Percentiles rank a stretch among this genome's conserved stretches.
These are phyloP conservation scores for Agrochola lota DNA, from an alignment of 2,888 invertebrate species.

Conservation along the genomic window DNA sequence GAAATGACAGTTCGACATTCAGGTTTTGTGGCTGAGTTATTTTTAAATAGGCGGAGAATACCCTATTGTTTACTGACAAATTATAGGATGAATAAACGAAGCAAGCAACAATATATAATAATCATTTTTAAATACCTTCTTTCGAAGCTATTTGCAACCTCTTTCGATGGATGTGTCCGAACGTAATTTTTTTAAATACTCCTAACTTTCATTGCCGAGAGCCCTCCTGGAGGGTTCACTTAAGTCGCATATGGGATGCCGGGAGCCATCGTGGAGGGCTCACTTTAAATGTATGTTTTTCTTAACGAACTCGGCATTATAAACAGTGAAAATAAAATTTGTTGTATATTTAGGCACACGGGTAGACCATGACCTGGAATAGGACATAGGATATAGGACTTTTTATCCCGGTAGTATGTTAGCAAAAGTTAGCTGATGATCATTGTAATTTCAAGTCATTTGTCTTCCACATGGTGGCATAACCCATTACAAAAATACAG, in stretches of 20 bases:
- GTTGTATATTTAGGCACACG: no score
- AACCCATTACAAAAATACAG: background rate
- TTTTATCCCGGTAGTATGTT: no score
- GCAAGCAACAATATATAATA: background rate
- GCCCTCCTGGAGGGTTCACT: no score
- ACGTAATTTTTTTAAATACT: background rate
- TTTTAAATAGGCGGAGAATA: background rate
- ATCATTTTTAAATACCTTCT: background rate
- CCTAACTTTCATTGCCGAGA: no score
- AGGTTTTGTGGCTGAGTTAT: slow-evolving; percentile 15
- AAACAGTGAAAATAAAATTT: no score
- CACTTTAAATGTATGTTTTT: no score
- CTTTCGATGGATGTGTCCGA: background rate
- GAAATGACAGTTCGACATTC: slow-evolving; percentile 18
- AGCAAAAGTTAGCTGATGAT: background rate
- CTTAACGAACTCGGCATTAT: no score
- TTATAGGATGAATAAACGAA: background rate
- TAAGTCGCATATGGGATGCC: no score
- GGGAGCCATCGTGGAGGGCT: no score
- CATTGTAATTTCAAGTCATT: background rate
- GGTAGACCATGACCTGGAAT: no score
- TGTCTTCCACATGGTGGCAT: background rate
- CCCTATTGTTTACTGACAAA: slow-evolving; percentile 18
- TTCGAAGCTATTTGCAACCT: background rate
- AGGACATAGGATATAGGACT: no score